A percentile compares a stretch with the other conserved stretches of the same genome.
phyloP scores from a whole-genome alignment of 1,140 invertebrate species.

The Melanaphis sacchari region DNA sequence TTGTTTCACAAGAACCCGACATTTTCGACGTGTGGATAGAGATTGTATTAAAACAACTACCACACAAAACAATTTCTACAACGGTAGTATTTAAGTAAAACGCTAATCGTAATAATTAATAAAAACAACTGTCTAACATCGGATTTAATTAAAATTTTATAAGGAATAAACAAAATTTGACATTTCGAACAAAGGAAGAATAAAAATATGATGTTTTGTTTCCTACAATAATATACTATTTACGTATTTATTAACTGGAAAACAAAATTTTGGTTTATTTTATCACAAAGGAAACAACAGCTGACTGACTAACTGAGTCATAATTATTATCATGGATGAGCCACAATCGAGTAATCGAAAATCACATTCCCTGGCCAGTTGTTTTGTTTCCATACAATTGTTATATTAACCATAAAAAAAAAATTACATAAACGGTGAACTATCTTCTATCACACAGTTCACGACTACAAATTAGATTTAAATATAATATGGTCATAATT shows the following conservation, averaged over 20 bases:
- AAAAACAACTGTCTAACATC: neutral
- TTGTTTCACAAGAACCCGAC: constrained; percentile 87
- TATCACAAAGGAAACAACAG: neutral
- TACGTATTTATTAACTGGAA: neutral
- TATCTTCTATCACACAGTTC: too few relatives aligned
- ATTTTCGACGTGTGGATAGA: constrained; percentile 64
- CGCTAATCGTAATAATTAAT: neutral
- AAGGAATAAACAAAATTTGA: neutral
- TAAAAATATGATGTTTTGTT: neutral
- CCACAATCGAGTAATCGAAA: neutral
- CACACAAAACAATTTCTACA: neutral
- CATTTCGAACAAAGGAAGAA: neutral
- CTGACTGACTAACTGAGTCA: too few relatives aligned
- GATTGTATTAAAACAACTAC: neutral
- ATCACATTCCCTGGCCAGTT: neutral
- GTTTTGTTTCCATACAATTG: neutral
- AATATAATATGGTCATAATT: too few relatives aligned
- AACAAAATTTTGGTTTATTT: neutral
- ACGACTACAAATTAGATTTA: too few relatives aligned
- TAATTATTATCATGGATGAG: neutral
- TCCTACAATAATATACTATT: neutral
- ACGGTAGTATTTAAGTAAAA: neutral
- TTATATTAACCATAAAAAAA: too few relatives aligned
- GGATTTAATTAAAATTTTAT: neutral
- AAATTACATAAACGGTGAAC: neutral